Percentiles rank a stretch among this genome's conserved stretches.
phyloP scores from a whole-genome alignment of 2,797 vertebrate species.

The Sebastes hopkinsi region DNA sequence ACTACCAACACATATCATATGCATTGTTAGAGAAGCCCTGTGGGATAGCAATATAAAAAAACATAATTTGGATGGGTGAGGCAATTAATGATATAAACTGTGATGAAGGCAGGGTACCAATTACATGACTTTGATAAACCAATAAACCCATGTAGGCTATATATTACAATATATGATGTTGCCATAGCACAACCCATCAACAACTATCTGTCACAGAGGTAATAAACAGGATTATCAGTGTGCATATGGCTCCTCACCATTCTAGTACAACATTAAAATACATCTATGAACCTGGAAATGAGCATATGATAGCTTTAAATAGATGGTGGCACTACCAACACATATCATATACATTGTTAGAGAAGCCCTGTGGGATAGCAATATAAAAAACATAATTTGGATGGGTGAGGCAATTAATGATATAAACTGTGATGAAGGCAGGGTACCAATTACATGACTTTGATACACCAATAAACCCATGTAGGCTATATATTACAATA shows the following conservation, averaged over 20 bases:
- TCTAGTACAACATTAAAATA: no score
- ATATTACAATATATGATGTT: not conserved
- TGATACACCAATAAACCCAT: not conserved
- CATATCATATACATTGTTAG: not conserved
- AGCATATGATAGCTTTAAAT: no score
- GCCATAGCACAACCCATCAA: conserved; percentile 1
- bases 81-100: not conserved
- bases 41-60: not conserved
- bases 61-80: no score
- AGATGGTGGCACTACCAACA: not conserved
- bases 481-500: not conserved
- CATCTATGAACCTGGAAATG: no score
- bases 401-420: not conserved
- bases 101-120: no score
- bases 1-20: not conserved
- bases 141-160: not conserved
- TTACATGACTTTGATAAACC: not conserved
- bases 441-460: no score
- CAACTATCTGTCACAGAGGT: not conserved
- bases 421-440: no score
- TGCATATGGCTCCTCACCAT: no score
- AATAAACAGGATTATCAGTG: no score
- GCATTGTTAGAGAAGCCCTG: not conserved
- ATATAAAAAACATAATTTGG: not conserved
- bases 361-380: not conserved